A percentile compares a stretch with the other conserved stretches of the same genome.
phyloP scores from a whole-genome alignment of 2,113 vertebrate genomes.

The Calidris pugnax region DNA sequence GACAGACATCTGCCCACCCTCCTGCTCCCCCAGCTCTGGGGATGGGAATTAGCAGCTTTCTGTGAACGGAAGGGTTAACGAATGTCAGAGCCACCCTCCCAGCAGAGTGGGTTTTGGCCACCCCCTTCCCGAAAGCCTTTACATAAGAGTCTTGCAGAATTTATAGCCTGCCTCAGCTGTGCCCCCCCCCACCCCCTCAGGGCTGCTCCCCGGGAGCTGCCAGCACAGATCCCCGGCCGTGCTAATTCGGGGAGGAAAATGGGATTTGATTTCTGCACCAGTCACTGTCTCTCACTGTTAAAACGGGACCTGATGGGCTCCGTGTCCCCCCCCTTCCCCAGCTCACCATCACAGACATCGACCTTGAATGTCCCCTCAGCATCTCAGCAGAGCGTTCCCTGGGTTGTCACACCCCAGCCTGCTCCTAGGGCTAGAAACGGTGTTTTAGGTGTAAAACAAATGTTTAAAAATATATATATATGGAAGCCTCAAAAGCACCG shows the following conservation, averaged over 20 bases:
- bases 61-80: neutral
- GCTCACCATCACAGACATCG: neutral
- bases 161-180: neutral
- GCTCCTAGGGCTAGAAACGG: neutral
- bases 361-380: neutral
- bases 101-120: neutral
- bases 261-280: conserved; percentile 15
- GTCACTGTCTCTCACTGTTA: neutral
- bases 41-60: neutral
- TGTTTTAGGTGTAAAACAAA: neutral
- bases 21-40: neutral
- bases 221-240: neutral
- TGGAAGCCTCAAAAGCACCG: neutral
- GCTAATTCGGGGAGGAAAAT: neutral
- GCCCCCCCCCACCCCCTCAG: neutral
- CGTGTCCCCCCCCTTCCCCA: neutral
- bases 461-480: neutral
- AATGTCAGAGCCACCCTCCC: neutral
- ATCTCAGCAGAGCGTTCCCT: neutral
- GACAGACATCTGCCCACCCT: accelerated
- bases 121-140: neutral
- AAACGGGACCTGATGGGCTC: neutral
- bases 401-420: neutral
- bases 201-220: neutral
- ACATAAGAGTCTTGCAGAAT: conserved; percentile 24